Percentiles rank a stretch among this genome's conserved stretches.
Evolutionary conservation across 2,888 invertebrate genomes (phyloP).

Genomic region (Trissonchulus latispiculum): DNA sequence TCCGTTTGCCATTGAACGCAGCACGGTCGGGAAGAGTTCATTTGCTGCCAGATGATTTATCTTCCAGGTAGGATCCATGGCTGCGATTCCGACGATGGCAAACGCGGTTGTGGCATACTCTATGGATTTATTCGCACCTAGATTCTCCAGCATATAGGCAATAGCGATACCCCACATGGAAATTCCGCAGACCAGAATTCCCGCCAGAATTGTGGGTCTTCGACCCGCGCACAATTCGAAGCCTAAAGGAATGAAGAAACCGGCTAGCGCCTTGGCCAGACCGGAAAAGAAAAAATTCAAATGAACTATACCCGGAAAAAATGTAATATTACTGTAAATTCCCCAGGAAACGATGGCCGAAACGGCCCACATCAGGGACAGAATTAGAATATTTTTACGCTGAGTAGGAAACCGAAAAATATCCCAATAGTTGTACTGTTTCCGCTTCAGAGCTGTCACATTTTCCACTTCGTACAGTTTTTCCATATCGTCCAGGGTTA

Average conservation of each 20-base stretch:
- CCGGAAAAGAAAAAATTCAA: constrained; percentile 16
- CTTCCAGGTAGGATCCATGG: constrained; percentile 22
- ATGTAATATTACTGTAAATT: constrained; percentile 11
- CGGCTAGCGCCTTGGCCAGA: constrained; percentile 19
- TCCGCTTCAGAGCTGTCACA: no score
- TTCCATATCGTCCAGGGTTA: background rate
- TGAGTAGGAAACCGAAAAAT: background rate
- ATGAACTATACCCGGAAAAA: constrained; percentile 8
- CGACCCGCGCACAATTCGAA: constrained; percentile 8
- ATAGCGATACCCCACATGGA: constrained; percentile 11
- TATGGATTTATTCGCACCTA: no score
- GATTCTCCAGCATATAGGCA: no score
- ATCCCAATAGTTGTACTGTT: constrained; percentile 6
- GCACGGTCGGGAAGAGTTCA: constrained; percentile 24
- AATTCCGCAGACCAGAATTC: background rate
- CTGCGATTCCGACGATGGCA: constrained; percentile 12
- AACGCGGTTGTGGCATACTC: background rate
- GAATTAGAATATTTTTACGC: background rate
- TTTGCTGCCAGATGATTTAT: constrained; percentile 19
- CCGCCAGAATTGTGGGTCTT: background rate
- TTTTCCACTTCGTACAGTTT: background rate
- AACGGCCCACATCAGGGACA: constrained; percentile 15
- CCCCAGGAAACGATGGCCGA: constrained; percentile 20
- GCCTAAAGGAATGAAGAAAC: constrained; percentile 7
- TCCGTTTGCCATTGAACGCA: constrained; percentile 23